A percentile compares a stretch with the other conserved stretches of the same genome.
Conservation (phyloP, 2,113 vertebrate genomes). For the Leptobrachium leishanense region DNA sequence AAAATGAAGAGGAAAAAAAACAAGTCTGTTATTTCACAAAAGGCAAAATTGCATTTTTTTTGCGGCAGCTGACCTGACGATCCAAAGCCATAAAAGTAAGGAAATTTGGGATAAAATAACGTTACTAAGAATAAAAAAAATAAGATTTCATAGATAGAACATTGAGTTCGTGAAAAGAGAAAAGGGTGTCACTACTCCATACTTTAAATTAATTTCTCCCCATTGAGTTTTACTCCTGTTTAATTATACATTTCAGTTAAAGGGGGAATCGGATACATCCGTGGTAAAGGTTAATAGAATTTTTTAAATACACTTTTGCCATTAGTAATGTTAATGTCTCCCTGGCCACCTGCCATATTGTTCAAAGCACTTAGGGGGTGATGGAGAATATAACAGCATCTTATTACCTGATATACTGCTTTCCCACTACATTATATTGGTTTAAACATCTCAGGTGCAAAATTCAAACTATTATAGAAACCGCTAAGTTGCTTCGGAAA, state of each 20-base stretch:
- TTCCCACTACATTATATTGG: too few relatives aligned
- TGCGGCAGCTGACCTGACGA: too few relatives aligned
- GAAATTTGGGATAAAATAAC: too few relatives aligned
- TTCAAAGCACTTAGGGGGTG: constrained; percentile 20
- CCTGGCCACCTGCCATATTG: constrained; percentile 30
- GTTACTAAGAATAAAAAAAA: too few relatives aligned
- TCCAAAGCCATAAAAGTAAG: too few relatives aligned
- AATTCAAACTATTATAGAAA: not conserved
- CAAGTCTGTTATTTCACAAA: too few relatives aligned
- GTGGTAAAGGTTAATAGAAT: constrained; percentile 45
- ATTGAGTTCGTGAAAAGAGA: too few relatives aligned
- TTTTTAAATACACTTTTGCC: constrained; percentile 29
- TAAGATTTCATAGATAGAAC: too few relatives aligned
- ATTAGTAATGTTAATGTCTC: constrained; percentile 41
- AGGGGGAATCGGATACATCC: constrained; percentile 23
- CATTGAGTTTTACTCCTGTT: not conserved
- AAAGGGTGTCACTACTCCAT: not conserved
- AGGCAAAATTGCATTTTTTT: too few relatives aligned
- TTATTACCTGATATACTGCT: constrained; percentile 1
- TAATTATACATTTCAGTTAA: constrained; percentile 35
- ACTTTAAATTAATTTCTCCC: constrained; percentile 2
- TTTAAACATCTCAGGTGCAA: not conserved
- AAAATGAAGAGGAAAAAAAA: too few relatives aligned
- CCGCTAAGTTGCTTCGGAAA: not conserved
- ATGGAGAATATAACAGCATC: not conserved